A percentile compares a stretch with the other conserved stretches of the same genome.
phyloP scores from a whole-genome alignment of 2,113 vertebrate genomes.

The Chamaea fasciata region DNA sequence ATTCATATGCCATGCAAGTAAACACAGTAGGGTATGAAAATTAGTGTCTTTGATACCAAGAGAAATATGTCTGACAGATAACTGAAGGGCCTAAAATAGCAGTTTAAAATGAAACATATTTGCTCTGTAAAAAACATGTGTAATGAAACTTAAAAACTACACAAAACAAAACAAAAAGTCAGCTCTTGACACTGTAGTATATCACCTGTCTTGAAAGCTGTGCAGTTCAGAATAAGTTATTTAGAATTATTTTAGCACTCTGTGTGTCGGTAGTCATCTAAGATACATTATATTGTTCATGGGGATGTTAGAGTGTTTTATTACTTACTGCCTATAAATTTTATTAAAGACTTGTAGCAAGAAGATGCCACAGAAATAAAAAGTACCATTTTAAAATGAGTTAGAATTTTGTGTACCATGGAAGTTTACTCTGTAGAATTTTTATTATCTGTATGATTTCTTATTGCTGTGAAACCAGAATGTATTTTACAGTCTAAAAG shows the following conservation, averaged over 20 bases:
- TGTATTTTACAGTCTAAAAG: background rate
- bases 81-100: background rate
- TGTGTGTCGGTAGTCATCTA: background rate
- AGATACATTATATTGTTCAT: background rate
- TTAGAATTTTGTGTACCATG: background rate
- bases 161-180: background rate
- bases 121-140: background rate
- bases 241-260: background rate
- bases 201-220: background rate
- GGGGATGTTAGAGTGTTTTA: background rate
- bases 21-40: conserved; percentile 26
- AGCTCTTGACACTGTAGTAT: background rate
- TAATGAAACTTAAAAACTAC: background rate
- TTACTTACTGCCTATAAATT: background rate
- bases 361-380: background rate
- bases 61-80: conserved; percentile 23
- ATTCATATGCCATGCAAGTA: conserved; percentile 19
- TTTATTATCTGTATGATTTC: background rate
- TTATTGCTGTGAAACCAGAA: background rate
- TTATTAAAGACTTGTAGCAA: background rate
- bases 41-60: conserved; percentile 23
- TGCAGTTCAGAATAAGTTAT: background rate
- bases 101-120: background rate
- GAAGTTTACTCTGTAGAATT: background rate
- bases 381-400: background rate